phyloP scores from a whole-genome alignment of 2,113 vertebrate genomes.

The Pachypanchax playfairii region DNA sequence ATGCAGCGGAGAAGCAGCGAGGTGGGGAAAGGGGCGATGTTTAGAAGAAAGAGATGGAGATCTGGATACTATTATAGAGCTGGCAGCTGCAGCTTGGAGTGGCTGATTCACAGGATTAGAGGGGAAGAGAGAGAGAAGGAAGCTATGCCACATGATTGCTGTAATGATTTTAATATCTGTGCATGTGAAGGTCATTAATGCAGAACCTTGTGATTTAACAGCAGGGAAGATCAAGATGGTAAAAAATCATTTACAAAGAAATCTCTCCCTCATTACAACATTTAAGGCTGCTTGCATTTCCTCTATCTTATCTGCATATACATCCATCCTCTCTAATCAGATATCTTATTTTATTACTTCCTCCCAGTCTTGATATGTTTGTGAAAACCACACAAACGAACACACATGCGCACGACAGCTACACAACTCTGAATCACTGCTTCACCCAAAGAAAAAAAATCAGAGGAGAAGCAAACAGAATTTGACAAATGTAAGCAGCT shows the following conservation, averaged over 20 bases:
- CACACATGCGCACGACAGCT: neutral
- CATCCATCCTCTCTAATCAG: slow-evolving; percentile 36
- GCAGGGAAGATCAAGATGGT: slow-evolving; percentile 47
- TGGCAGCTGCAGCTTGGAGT: slow-evolving; percentile 69
- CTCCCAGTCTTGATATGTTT: slow-evolving; percentile 37
- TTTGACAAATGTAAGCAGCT: too few relatives aligned
- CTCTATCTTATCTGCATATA: slow-evolving; percentile 38
- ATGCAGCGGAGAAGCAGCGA: slow-evolving; percentile 35
- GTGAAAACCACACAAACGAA: neutral
- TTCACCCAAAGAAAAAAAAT: too few relatives aligned
- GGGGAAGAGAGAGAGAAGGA: slow-evolving; percentile 32
- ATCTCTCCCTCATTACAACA: slow-evolving; percentile 19
- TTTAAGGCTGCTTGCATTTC: slow-evolving; percentile 34
- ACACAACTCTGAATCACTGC: neutral
- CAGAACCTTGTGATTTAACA: slow-evolving; percentile 56
- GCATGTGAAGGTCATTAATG: slow-evolving; percentile 67
- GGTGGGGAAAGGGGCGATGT: slow-evolving; percentile 28
- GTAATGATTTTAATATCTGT: slow-evolving; percentile 72
- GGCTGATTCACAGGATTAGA: slow-evolving; percentile 70
- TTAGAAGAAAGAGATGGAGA: slow-evolving; percentile 51
- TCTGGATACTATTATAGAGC: slow-evolving; percentile 76
- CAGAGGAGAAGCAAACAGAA: too few relatives aligned
- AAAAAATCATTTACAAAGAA: slow-evolving; percentile 41
- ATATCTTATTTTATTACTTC: slow-evolving; percentile 48
- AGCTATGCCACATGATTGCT: slow-evolving; percentile 59